Base-by-base conservation (phyloP, 92 coral and sea anemone species). In the Actinostola sp. region DNA sequence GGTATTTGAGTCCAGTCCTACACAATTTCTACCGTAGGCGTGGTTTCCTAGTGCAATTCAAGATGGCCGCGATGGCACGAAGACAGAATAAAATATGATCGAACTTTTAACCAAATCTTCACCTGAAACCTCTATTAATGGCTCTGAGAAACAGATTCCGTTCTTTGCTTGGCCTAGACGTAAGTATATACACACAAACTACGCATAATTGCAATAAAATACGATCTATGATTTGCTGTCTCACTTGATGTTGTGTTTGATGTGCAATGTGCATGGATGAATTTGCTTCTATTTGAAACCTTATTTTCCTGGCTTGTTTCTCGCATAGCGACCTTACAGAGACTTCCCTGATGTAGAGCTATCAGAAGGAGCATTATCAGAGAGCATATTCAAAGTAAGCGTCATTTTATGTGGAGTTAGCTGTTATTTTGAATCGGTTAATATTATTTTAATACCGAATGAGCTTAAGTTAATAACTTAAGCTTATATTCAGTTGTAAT, bases 161-260 rank as follows among this genome's bases (percentile, higher is more conserved):
- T 9, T 88, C 95, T 33, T 82, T 94, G 44, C 89, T 94, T 69
- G 95, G 98, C 36, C 79, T 91, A 38, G 97, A 91, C 73, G 98
- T 94, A 72, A 80, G 98, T 86, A 59, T 30, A 33, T 24, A 52
- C 16, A n/a, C 21, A 48, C 67, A 0, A 21, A 21, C 27, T 46
- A 46, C 3, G 53, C 3, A 16, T 29, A 21, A 17, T 36, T 1
- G 36, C 8, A 46, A 13, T 46, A 46, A 52, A 19, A 4, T 52
- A 17, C 7, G 8, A 4, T 9, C 23, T 8, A 52, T 6, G 23
- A 23, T 59, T 59, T 21, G 23, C 34, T 53, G 21, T 32, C 21
- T 17, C 30, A 13, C 28, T 23, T 53, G 66, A n/a, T 44, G 66
- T 43, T 41, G 78, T 72, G 48, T 59, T 56, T 27, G 53, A 31